Base-by-base conservation (phyloP, 2,113 vertebrate species). In the Nyctereutes procyonoides region DNA sequence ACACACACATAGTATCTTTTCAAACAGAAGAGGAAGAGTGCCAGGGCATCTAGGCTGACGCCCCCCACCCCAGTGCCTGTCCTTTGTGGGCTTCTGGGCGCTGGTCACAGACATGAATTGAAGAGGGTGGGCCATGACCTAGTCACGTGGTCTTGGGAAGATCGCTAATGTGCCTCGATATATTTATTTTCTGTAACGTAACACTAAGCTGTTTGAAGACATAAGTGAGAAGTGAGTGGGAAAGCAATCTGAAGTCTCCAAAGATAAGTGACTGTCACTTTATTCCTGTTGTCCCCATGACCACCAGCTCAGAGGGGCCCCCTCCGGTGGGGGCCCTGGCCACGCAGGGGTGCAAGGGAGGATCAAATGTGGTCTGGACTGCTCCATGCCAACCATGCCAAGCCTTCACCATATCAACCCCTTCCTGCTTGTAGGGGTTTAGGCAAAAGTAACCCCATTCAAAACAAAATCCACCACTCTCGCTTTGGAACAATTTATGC, bases 341-440 rank as follows among this genome's bases (percentile, higher is more conserved):
- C n/a, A 0, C 32, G 43, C 30, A 28, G 55, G 22, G 32, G 5
- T 26, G 32, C 19, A 3, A 0, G 0, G 28, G 17, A 73, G 30
- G 22, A 26, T 14, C 48, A 26, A 30, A 19, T 9, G 6, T 9
- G 16, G 8, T 2, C 5, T 3, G 8, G 20, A 17, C 38, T 43
- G 19, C 51, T 19, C 19, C 26, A 22, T 26, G 5, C 89, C 62
- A 11, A 0, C 19, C 28, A 48, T 5, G 19, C 28, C 28, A 10
- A 32, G 63, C 1, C 1, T 0, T 16, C 79, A 20, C 90, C 3
- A 43, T 38, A 0, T 5, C 53, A 60, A 24, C 77, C 38, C 30
- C 2, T 5, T 58, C 67, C 67, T 30, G 19, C 16, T 0, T 0
- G 1, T 12, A 53, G 8, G 16, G 8, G 13, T 24, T 8, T 55